phyloP scores from a whole-genome alignment of 2,888 invertebrate species.

The Rhagonycha fulva region DNA sequence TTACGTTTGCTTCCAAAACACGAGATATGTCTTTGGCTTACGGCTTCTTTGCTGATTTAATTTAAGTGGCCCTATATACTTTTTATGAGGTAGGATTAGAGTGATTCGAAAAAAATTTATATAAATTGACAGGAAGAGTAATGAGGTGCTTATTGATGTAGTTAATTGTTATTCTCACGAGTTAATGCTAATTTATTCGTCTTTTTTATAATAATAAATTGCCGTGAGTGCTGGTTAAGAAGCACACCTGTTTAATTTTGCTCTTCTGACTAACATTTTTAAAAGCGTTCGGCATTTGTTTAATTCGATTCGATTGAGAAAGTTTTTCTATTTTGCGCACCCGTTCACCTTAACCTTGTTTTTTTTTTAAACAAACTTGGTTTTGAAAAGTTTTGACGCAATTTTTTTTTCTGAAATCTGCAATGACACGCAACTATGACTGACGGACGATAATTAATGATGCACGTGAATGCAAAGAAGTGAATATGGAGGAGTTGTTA shows the following conservation, averaged over 20 bases:
- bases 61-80: background rate
- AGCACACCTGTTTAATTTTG: constrained; percentile 9
- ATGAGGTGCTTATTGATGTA: constrained; percentile 10
- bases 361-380: background rate
- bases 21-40: background rate
- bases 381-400: background rate
- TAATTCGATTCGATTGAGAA: background rate
- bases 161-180: constrained; percentile 13
- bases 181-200: constrained; percentile 11
- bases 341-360: background rate
- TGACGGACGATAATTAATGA: constrained; percentile 1
- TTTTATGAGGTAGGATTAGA: background rate
- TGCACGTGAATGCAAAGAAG: constrained; percentile 9
- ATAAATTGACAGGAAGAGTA: background rate
- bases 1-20: background rate
- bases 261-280: constrained; percentile 6
- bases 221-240: constrained; percentile 10
- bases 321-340: background rate
- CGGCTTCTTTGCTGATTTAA: background rate
- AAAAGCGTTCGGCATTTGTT: background rate
- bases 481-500: constrained; percentile 6
- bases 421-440: constrained; percentile 4
- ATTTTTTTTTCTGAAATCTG: background rate
- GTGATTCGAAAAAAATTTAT: background rate
- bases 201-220: constrained; percentile 2